Conservation (phyloP, 1,140 invertebrate species). For the Achatina immaculata region DNA sequence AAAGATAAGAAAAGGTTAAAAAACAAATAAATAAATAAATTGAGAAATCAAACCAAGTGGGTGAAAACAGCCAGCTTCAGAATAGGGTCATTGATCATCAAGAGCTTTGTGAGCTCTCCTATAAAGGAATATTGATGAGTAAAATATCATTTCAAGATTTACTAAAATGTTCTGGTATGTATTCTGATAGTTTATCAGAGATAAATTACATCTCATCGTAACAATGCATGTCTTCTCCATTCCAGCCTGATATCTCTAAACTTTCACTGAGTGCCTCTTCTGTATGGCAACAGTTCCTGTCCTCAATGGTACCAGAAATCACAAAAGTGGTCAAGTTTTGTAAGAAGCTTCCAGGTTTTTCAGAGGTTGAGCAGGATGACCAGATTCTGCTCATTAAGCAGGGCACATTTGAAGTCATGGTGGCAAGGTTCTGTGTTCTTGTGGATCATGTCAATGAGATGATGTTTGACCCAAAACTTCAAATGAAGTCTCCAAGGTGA, state of each 20-base stretch:
- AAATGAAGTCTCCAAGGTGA: slow-evolving; percentile 64
- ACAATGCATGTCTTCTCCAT: neutral
- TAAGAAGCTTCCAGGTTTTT: slow-evolving; percentile 85
- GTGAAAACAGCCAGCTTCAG: no score
- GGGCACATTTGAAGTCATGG: slow-evolving; percentile 72
- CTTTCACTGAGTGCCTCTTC: slow-evolving; percentile 46
- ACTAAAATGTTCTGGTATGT: no score
- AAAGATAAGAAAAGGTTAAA: no score
- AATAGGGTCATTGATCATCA: no score
- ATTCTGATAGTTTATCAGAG: no score
- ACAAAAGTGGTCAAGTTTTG: slow-evolving; percentile 97
- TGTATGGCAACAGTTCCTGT: slow-evolving; percentile 65
- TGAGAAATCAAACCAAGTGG: no score
- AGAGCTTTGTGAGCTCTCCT: no score
- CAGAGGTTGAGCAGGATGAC: slow-evolving; percentile 77
- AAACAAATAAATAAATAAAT: no score
- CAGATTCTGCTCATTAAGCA: slow-evolving; percentile 77
- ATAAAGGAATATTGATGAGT: no score
- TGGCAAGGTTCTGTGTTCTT: slow-evolving; percentile 64
- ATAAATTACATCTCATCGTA: no score
- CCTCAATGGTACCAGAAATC: slow-evolving; percentile 82
- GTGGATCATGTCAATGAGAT: slow-evolving; percentile 59
- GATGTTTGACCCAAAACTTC: slow-evolving; percentile 68
- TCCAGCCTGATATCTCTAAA: slow-evolving; percentile 57
- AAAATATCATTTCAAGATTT: no score